phyloP scores from a whole-genome alignment of 2,888 invertebrate genomes.

The Aelia acuminata region DNA sequence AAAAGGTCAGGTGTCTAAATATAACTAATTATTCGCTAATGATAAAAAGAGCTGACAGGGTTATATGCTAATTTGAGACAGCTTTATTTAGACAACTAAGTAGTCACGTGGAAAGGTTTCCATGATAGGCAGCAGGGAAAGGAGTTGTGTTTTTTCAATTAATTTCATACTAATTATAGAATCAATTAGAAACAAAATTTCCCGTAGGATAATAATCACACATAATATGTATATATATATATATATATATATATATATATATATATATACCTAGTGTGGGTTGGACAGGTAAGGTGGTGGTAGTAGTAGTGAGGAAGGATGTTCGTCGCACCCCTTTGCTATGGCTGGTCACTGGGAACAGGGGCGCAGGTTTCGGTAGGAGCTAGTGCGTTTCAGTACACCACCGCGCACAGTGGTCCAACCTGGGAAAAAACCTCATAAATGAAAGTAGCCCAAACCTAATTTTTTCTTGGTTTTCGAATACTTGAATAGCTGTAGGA shows the following conservation, averaged over 20 bases:
- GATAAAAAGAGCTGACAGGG: neutral
- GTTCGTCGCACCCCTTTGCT: neutral
- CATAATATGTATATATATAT: no score
- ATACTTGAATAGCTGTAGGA: no score
- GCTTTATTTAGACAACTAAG: neutral
- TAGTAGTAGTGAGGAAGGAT: no score
- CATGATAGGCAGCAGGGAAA: neutral
- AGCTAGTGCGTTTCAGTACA: neutral
- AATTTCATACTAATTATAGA: neutral
- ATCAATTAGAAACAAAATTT: no score
- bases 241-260: no score
- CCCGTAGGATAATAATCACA: no score
- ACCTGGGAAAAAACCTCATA: no score
- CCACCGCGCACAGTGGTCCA: no score
- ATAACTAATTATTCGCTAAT: neutral
- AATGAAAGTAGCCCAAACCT: no score
- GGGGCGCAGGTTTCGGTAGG: neutral
- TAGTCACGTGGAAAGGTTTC: neutral
- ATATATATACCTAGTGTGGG: neutral
- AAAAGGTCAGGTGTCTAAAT: neutral
- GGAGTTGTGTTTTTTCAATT: neutral
- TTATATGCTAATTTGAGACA: neutral
- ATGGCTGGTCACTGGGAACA: neutral
- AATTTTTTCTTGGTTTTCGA: no score
- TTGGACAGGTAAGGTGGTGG: neutral